Conservation (phyloP, 1,140 invertebrate species). For the Lordiphosa clarofinis region DNA sequence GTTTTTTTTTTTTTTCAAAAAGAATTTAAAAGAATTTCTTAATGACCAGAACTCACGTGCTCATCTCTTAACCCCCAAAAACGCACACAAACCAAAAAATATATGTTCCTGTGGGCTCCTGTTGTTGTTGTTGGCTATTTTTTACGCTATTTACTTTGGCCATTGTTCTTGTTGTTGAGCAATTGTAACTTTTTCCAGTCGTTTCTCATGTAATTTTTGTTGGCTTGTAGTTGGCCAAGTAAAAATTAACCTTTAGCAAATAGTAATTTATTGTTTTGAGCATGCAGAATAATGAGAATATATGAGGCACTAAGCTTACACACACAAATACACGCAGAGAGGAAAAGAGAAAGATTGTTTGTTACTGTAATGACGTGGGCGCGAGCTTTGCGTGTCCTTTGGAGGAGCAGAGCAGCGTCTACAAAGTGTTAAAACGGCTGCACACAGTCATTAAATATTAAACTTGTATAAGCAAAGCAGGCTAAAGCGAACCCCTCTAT, state of each 20-base stretch:
- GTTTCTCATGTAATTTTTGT: conserved; percentile 59
- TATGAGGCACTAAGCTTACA: conserved; percentile 37
- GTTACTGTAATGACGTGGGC: conserved; percentile 51
- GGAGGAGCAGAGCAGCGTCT: conserved; percentile 40
- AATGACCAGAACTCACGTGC: conserved; percentile 1
- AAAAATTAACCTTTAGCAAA: conserved; percentile 75
- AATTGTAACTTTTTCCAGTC: conserved; percentile 57
- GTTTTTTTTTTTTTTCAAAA: no score
- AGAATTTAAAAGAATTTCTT: no score
- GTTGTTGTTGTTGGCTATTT: conserved; percentile 20
- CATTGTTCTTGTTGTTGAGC: conserved; percentile 43
- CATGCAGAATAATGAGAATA: conserved; percentile 71
- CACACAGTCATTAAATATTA: conserved; percentile 73
- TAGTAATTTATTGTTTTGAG: conserved; percentile 73
- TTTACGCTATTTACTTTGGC: conserved; percentile 39
- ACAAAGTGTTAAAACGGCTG: conserved; percentile 72
- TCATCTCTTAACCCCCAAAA: conserved; percentile 15
- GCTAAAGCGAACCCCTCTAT: conserved; percentile 17
- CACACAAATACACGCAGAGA: conserved; percentile 11
- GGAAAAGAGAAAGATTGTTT: conserved; percentile 21
- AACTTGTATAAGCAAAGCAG: conserved; percentile 57
- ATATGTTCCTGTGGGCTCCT: conserved; percentile 41
- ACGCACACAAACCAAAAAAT: conserved; percentile 17
- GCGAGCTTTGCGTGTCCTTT: conserved; percentile 52
- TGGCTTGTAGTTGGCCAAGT: conserved; percentile 46